These are phyloP conservation scores for Arvicanthis niloticus DNA, from an alignment of 2,113 vertebrate species.

Conservation along the genomic window DNA sequence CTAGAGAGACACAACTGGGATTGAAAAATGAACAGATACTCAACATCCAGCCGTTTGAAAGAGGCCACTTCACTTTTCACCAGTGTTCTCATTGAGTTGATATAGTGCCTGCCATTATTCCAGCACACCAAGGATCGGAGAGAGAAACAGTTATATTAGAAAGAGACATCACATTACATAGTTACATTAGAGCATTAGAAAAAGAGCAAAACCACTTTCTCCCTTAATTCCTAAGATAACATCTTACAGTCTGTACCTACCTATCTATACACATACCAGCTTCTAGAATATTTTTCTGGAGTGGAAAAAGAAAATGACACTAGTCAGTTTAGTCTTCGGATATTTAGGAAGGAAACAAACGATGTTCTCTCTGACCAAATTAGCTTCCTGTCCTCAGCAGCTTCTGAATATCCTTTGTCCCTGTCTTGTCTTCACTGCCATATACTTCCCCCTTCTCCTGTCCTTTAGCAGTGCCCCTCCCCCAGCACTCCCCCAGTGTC, in stretches of 20 bases:
- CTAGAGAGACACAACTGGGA: conserved; percentile 85
- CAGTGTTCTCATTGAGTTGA: conserved; percentile 86
- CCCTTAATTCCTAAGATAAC: conserved; percentile 86
- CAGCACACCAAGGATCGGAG: conserved; percentile 88
- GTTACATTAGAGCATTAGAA: conserved; percentile 86
- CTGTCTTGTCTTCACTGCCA: conserved; percentile 93
- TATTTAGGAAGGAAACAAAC: conserved; percentile 85
- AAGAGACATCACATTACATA: conserved; percentile 78
- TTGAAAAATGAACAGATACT: conserved; percentile 85
- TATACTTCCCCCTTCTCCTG: conserved; percentile 96
- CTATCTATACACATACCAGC: conserved; percentile 87
- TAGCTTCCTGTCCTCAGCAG: conserved; percentile 87
- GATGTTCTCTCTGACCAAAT: conserved; percentile 83
- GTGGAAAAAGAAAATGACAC: conserved; percentile 86
- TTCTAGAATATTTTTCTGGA: conserved; percentile 83
- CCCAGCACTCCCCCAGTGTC: conserved; percentile 83
- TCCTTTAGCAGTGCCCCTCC: too few species aligned
- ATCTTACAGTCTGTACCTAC: conserved; percentile 85
- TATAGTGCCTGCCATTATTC: conserved; percentile 86
- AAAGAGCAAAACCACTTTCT: conserved; percentile 88
- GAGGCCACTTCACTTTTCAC: conserved; percentile 86
- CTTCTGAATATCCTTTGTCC: conserved; percentile 92
- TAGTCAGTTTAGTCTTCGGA: conserved; percentile 90
- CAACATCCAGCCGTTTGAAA: conserved; percentile 82
- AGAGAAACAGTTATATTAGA: conserved; percentile 88